Base-by-base conservation (phyloP, 2,888 invertebrate species). In the Eilema griseolum region DNA sequence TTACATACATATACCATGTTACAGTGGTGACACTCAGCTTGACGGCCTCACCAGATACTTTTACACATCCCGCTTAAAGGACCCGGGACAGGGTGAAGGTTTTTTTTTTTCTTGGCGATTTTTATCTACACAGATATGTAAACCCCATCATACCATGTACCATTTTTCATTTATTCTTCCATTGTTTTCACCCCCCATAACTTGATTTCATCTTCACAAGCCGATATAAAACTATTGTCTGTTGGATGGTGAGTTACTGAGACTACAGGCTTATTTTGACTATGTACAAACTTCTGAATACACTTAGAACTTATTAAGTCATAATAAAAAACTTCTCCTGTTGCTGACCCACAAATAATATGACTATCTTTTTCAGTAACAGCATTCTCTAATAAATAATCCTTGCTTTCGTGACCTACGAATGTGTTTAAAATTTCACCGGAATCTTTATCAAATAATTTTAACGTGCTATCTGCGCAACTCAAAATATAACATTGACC, bases 401-500 rank as follows among this genome's bases (percentile, higher is more conserved):
- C 98, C 75, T 96, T 97, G 66, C 97, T 97, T 75, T 95, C 95
- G 87, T 99, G 99, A 0, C 99, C 99, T 26, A 94, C 95, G 86
- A 98, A 99, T 70, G 97, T 97, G 68, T 95, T 94, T 1, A 95
- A 74, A 4, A 95, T 75, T 72, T 95, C 95, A 0, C 95, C 95
- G 0, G 93, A 89, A 68, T 95, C 95, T 92, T 98, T 99, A 89
- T 99, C 99, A 80, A 99, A 96, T 66, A 99, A 95, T 85, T 98
- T 97, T 1, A 99, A 95, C 0, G 96, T 96, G 80, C 97, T 97
- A 90, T 99, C 98, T 10, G 98, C 96, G 80, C 98, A 98, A 81
- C 98, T 98, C 1, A 97, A 96, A 24, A 99, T 95, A 73, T 98
- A 95, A 87, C 99, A 99, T 86, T 99, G 99, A 0, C 98, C 98